Conservation (phyloP, 2,113 vertebrate genomes). For the Ciconia maguari region DNA sequence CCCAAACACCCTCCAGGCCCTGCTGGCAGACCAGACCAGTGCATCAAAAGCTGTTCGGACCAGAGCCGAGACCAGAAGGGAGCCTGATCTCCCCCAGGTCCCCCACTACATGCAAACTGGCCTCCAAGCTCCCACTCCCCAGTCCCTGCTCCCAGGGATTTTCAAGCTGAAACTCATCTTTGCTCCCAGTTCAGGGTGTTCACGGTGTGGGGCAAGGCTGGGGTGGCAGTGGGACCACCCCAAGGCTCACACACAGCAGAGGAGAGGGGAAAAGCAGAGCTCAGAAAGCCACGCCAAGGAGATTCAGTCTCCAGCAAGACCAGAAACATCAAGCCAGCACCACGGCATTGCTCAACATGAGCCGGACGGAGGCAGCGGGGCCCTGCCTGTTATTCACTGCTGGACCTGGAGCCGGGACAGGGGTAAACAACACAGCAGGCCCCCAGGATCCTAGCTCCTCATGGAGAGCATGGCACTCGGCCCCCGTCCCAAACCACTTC, state of each 20-base stretch:
- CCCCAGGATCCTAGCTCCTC: not conserved
- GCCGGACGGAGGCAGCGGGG: not conserved
- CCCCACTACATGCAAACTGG: not conserved
- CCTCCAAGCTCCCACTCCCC: not conserved
- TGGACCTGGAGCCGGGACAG: fast-evolving
- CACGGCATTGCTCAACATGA: not conserved
- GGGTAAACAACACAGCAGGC: not conserved
- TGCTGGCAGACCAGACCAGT: not conserved
- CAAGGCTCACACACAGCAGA: not conserved
- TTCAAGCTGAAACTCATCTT: not conserved
- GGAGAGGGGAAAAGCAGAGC: not conserved
- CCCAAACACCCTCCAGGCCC: not conserved
- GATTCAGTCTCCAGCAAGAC: not conserved
- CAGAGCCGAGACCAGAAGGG: not conserved
- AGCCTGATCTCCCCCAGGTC: not conserved
- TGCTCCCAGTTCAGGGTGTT: not conserved
- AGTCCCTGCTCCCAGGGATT: not conserved
- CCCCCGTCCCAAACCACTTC: not conserved
- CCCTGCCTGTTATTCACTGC: not conserved
- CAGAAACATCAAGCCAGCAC: not conserved
- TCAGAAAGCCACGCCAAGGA: not conserved
- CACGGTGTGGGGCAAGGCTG: not conserved
- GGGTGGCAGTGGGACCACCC: not conserved
- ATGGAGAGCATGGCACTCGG: fast-evolving
- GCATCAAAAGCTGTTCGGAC: not conserved